Evolutionary conservation across 2,888 invertebrate species (phyloP), one percentile per base, ranked within the genome.

Genomic region (Chrysodeixis includens): DNA sequence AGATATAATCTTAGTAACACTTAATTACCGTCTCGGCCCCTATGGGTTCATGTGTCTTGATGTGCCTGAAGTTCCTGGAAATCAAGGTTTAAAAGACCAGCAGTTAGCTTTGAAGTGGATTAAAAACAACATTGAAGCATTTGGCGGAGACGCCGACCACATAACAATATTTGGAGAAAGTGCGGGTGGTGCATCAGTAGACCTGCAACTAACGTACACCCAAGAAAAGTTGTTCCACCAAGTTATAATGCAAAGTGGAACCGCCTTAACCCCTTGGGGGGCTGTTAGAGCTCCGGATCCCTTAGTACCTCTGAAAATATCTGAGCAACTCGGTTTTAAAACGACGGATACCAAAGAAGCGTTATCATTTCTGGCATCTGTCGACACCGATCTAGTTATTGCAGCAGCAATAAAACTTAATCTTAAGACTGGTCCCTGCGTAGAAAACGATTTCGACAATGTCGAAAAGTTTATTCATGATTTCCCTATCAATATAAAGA

Each of bases 1-100:
- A 52, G 86, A 88, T 22, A 76, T 92, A 0, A 85, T 92, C 57
- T 70, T 91, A 40, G 88, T 92, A 0, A 88, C 89, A 2, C 26
- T 92, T 0, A 92, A 92, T 68, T 93, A 92, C 52, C 82, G 92
- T 12, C 14, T 92, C 0, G 90, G 90, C 0, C 86, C 88, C 0
- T 92, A 90, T 56, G 92, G 92, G 2, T 92, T 92, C 59, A 88
- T 92, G 87, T 90, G 90, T 61, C 75, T 91, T 0, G 84, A 88
- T 30, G 86, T 74, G 0, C 81, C 86, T 0, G 80, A 85, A 16
- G 74, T 91, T n/a, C 86, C 90, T 0, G 92, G 91, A 0, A 92
- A 92, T 64, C 90, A 91, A 70, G 92, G 91, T 0, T 62, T 92
- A 0, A 92, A 91, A 67, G 92, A 92, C 30, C 92, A 91, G 72